phyloP scores from a whole-genome alignment of 2,797 vertebrate genomes.

The Chrysocyon brachyurus region DNA sequence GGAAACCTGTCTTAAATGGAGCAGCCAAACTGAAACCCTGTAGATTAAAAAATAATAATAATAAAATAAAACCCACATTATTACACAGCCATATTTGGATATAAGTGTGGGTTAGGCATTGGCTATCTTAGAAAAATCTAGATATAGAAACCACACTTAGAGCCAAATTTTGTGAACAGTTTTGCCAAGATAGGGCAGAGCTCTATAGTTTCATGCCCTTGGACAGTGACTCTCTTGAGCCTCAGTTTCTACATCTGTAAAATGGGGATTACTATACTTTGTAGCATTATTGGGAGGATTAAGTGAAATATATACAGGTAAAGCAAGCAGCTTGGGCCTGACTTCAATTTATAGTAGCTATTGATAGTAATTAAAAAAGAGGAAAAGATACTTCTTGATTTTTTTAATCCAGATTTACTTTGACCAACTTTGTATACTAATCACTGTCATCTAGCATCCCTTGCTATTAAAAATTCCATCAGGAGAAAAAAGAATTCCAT shows the following conservation, averaged over 20 bases:
- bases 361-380: slow-evolving; percentile 27
- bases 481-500: slow-evolving; percentile 45
- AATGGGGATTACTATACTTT: slow-evolving; percentile 37
- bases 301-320: slow-evolving; percentile 31
- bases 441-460: neutral
- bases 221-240: neutral
- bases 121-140: slow-evolving; percentile 79
- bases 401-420: slow-evolving; percentile 36
- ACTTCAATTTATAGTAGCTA: slow-evolving; percentile 31
- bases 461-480: slow-evolving; percentile 54
- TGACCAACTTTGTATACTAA: neutral
- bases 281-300: slow-evolving; percentile 31
- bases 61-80: neutral
- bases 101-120: slow-evolving; percentile 64
- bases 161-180: slow-evolving; percentile 68
- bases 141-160: slow-evolving; percentile 70
- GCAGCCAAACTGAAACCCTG: slow-evolving; percentile 64
- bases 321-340: slow-evolving; percentile 5
- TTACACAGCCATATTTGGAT: slow-evolving; percentile 81
- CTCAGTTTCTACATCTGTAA: slow-evolving; percentile 58
- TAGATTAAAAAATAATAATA: slow-evolving; percentile 34
- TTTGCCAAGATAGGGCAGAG: slow-evolving; percentile 48
- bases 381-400: neutral
- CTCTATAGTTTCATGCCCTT: slow-evolving; percentile 35
- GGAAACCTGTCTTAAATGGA: slow-evolving; percentile 77